phyloP scores from a whole-genome alignment of 2,888 invertebrate genomes.

The Nymphalis polychloros region DNA sequence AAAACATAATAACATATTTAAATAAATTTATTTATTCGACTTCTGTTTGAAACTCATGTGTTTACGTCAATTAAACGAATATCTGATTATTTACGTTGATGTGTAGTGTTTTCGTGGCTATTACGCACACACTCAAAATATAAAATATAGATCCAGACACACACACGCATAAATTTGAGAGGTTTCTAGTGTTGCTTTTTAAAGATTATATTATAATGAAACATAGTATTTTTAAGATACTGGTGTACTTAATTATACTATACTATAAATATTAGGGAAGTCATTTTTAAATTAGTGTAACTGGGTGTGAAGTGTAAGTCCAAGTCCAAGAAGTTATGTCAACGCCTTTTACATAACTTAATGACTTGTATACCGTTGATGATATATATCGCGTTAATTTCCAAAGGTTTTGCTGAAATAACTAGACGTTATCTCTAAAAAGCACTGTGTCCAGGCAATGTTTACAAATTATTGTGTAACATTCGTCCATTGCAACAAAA shows the following conservation, averaged over 20 bases:
- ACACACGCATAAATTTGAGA: too few species aligned
- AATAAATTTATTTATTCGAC: slow-evolving; percentile 2
- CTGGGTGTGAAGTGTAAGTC: too few species aligned
- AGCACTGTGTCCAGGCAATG: slow-evolving; percentile 13
- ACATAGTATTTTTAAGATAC: too few species aligned
- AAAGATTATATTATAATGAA: too few species aligned
- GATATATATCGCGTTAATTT: background rate
- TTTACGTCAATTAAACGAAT: slow-evolving; percentile 2
- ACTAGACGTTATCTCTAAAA: slow-evolving; percentile 15
- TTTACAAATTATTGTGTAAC: slow-evolving; percentile 27
- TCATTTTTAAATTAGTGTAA: too few species aligned
- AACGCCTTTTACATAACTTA: too few species aligned
- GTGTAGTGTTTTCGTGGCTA: background rate
- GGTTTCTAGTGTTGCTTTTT: too few species aligned
- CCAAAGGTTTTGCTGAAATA: slow-evolving; percentile 4
- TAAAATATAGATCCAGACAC: too few species aligned
- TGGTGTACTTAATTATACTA: too few species aligned
- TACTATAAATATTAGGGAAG: too few species aligned
- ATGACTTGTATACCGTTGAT: too few species aligned
- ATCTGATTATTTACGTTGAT: background rate
- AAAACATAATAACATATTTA: background rate
- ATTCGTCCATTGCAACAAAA: slow-evolving; percentile 42
- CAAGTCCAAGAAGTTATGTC: too few species aligned
- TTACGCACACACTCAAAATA: background rate
- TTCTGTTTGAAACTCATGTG: background rate